A percentile compares a stretch with the other conserved stretches of the same genome.
Evolutionary conservation across 2,797 vertebrate genomes (phyloP).

Genomic region (Chrysocyon brachyurus): DNA sequence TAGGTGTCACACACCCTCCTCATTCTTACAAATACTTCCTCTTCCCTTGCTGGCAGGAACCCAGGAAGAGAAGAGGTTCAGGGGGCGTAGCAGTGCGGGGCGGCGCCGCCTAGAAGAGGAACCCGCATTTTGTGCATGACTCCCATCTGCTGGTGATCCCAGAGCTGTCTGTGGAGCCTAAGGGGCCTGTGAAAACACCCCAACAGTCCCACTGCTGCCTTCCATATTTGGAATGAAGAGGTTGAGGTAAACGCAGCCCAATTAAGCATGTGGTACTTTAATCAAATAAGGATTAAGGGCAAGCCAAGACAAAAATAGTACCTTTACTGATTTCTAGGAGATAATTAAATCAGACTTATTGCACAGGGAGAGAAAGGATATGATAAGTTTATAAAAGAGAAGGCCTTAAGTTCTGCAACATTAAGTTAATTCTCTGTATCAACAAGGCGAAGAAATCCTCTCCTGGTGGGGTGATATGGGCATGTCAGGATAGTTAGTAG

Average conservation of each 20-base stretch:
- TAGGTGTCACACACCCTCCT: background rate
- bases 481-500: background rate
- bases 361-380: constrained; percentile 59
- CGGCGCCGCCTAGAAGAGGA: background rate
- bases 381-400: constrained; percentile 67
- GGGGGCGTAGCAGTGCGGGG: background rate
- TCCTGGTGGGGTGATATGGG: background rate
- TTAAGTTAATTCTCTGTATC: constrained; percentile 67
- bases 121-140: background rate
- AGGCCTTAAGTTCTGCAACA: constrained; percentile 70
- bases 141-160: background rate
- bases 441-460: constrained; percentile 38
- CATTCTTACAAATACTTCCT: constrained; percentile 11
- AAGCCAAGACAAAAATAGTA: constrained; percentile 74
- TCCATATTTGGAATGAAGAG: constrained; percentile 75
- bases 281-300: constrained; percentile 83
- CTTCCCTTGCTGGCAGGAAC: background rate
- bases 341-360: constrained; percentile 80
- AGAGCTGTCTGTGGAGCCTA: background rate
- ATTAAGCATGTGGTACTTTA: constrained; percentile 78
- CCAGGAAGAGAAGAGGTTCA: background rate
- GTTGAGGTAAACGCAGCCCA: constrained; percentile 69
- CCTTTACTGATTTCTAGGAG: constrained; percentile 76
- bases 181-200: constrained; percentile 14
- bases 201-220: background rate